Evolutionary conservation across 2,888 invertebrate genomes (phyloP).

Genomic region (Synergus japonicus): DNA sequence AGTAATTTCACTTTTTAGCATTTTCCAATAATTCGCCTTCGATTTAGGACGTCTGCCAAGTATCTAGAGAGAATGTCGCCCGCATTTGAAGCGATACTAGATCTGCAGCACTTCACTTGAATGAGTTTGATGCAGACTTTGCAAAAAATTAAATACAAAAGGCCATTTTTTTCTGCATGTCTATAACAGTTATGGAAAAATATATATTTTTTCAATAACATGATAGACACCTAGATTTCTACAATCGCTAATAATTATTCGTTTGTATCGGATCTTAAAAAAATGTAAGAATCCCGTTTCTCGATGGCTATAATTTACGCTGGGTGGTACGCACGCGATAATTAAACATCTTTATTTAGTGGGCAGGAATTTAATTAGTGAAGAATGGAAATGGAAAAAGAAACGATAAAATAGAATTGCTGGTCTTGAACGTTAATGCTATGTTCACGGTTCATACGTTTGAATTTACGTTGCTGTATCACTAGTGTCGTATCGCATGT

Average conservation of each 20-base stretch:
- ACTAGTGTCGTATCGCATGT: constrained; percentile 58
- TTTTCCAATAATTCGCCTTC: constrained; percentile 33
- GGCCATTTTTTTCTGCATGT: too few species aligned
- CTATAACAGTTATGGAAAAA: too few species aligned
- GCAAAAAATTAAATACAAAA: not conserved
- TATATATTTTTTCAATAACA: too few species aligned
- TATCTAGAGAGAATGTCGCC: not conserved
- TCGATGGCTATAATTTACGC: not conserved
- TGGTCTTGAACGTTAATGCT: constrained; percentile 44
- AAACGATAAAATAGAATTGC: constrained; percentile 46
- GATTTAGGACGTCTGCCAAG: constrained; percentile 27
- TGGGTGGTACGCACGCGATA: not conserved
- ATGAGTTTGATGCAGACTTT: constrained; percentile 13
- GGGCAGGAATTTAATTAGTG: constrained; percentile 23
- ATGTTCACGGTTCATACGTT: constrained; percentile 42
- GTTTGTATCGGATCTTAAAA: not conserved
- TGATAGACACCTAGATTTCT: not conserved
- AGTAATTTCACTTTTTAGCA: constrained; percentile 35
- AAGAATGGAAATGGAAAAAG: constrained; percentile 47
- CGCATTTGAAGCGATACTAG: not conserved
- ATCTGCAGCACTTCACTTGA: constrained; percentile 13
- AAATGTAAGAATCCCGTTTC: not conserved
- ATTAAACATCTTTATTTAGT: constrained; percentile 12
- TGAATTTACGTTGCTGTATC: constrained; percentile 53
- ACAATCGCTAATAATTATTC: not conserved